A percentile compares a stretch with the other conserved stretches of the same genome.
These are phyloP conservation scores for Subanguina moxae DNA, from an alignment of 1,140 invertebrate genomes.

Conservation along the genomic window DNA sequence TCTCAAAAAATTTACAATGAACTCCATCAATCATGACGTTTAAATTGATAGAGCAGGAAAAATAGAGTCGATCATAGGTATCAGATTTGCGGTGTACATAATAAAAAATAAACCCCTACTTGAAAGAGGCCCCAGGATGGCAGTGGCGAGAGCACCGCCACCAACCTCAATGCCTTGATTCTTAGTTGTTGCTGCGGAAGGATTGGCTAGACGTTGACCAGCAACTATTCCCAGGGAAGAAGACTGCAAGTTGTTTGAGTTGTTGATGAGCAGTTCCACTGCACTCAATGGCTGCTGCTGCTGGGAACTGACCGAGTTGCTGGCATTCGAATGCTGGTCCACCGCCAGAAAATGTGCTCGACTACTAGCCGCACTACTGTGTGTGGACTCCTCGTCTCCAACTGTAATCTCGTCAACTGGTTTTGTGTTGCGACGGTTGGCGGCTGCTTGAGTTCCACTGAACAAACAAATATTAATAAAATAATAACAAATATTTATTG, in stretches of 20 bases:
- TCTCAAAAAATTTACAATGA: too few species aligned
- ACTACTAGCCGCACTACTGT: neutral
- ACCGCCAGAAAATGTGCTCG: neutral
- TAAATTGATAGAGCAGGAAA: too few species aligned
- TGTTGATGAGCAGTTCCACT: neutral
- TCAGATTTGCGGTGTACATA: too few species aligned
- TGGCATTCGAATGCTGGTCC: too few species aligned
- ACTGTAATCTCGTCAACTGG: neutral
- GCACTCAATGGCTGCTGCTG: neutral
- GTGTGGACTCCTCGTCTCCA: neutral
- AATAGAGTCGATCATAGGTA: too few species aligned
- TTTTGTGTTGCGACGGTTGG: neutral
- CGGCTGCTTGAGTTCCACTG: neutral
- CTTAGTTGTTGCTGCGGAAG: neutral
- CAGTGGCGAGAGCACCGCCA: neutral
- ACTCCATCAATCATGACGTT: too few species aligned
- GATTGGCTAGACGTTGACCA: neutral
- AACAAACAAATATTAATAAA: too few species aligned
- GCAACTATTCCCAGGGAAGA: neutral
- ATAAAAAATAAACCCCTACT: neutral
- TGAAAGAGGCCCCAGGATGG: conserved; percentile 4
- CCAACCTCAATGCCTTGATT: neutral
- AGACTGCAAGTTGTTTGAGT: neutral
- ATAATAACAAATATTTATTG: too few species aligned
- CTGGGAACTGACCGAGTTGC: neutral